A percentile compares a stretch with the other conserved stretches of the same genome.
Evolutionary conservation across 2,888 invertebrate species (phyloP).

Genomic region (Corbicula japonica): DNA sequence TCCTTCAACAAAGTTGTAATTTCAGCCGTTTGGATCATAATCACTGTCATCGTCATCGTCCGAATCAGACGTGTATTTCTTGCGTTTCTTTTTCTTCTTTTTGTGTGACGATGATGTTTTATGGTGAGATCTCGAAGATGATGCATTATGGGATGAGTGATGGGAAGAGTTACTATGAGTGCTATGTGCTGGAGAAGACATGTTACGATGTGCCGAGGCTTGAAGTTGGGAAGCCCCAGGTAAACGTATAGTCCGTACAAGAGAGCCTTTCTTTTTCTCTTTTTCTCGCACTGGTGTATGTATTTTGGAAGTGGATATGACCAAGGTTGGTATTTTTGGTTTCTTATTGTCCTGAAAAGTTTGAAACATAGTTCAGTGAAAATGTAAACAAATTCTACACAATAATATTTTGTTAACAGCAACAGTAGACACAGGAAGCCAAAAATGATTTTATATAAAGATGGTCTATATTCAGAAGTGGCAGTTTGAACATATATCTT

Average conservation of each 20-base stretch:
- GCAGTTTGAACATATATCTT: too few species aligned
- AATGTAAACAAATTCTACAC: background rate
- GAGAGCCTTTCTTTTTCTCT: slow-evolving; percentile 64
- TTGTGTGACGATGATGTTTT: slow-evolving; percentile 59
- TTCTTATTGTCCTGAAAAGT: slow-evolving; percentile 53
- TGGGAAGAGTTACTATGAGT: slow-evolving; percentile 34
- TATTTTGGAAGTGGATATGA: slow-evolving; percentile 64
- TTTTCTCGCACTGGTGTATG: slow-evolving; percentile 57
- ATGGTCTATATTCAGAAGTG: too few species aligned
- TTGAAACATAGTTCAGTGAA: background rate
- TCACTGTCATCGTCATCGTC: slow-evolving; percentile 82
- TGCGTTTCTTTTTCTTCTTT: slow-evolving; percentile 80
- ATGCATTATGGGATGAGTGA: slow-evolving; percentile 41
- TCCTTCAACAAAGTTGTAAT: background rate
- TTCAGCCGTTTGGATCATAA: slow-evolving; percentile 72
- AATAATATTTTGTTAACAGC: too few species aligned
- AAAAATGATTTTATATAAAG: too few species aligned
- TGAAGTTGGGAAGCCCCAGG: slow-evolving; percentile 65
- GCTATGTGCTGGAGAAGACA: slow-evolving; percentile 55
- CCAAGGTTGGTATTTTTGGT: slow-evolving; percentile 61
- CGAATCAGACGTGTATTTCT: slow-evolving; percentile 77
- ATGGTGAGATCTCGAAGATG: slow-evolving; percentile 59
- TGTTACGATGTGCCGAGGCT: slow-evolving; percentile 52
- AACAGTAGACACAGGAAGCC: too few species aligned
- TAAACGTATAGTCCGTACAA: slow-evolving; percentile 62